A percentile compares a stretch with the other conserved stretches of the same genome.
phyloP scores from a whole-genome alignment of 2,797 vertebrate genomes.

The Ataeniobius toweri region DNA sequence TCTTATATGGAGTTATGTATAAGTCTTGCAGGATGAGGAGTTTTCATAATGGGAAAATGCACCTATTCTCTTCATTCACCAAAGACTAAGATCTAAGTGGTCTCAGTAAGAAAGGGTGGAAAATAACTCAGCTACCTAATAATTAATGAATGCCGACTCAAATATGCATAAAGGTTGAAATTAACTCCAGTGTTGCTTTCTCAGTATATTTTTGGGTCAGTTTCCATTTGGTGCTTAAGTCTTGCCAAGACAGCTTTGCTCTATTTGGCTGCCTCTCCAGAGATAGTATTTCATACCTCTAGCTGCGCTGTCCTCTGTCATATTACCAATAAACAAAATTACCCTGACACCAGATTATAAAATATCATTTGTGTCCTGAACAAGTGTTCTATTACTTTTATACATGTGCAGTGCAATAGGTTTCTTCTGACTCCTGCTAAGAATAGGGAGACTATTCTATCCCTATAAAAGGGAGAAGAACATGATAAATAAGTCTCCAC shows the following conservation, averaged over 20 bases:
- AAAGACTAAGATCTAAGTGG: neutral
- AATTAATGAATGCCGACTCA: neutral
- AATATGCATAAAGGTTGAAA: neutral
- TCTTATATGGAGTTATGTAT: neutral
- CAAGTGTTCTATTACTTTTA: too few species aligned
- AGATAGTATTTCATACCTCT: neutral
- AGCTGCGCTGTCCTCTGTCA: conserved; percentile 2
- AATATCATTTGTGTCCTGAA: too few species aligned
- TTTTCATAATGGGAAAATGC: neutral
- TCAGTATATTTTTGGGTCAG: neutral
- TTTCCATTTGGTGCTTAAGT: conserved; percentile 2
- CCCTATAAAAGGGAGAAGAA: too few species aligned
- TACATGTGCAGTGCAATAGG: too few species aligned
- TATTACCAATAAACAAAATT: conserved; percentile 8
- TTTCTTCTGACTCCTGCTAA: too few species aligned
- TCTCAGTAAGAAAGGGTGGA: neutral
- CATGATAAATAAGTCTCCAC: too few species aligned
- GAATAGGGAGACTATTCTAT: too few species aligned
- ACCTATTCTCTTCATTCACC: neutral
- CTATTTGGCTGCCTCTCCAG: neutral
- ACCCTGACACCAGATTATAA: neutral
- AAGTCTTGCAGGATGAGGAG: neutral
- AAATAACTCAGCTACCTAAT: neutral
- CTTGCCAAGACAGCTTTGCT: conserved; percentile 3
- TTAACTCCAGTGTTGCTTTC: neutral